Evolutionary conservation across 2,113 vertebrate species (phyloP), one percentile per base, ranked within the genome.

Genomic region (Grallaria varia): DNA sequence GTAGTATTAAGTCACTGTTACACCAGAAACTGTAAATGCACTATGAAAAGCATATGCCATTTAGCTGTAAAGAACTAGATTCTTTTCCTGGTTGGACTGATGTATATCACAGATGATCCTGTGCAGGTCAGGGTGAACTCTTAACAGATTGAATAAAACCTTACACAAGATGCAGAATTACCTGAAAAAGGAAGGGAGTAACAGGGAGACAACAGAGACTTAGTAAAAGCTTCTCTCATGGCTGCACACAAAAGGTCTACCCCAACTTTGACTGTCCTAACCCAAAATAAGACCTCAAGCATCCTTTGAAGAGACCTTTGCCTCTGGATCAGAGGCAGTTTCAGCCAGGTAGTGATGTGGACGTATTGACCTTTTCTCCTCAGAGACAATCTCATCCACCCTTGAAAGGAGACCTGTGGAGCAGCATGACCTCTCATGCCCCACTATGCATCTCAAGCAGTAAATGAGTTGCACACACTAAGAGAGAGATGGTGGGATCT

Each of bases 401-500:
- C 47, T 47, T 85, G 67, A 74, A 75, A 77, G 82, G 20, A 77
- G 42, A 83, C 39, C 33, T 60, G 56, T 67, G 68, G 75, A 92
- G 76, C 47, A 63, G 33, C 0, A 0, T 42, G 44, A 37, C 53
- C 31, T 79, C 28, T 73, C 12, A 3, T 74, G 33, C 33, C 45
- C 25, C 16, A 35, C 44, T 23, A 18, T 31, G 33, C 76, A 84
- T 86, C 56, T 75, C 50, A 31, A 77, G 42, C 13, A 72, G 67
- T 77, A 71, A 77, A 68, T 3, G 40, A 50, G 22, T 19, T 33
- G 80, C 45, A 40, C 4, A 10, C 21, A 18, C 58, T 62, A 39
- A 60, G 62, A 16, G 31, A 49, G 35, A 42, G 49, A 45, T 58
- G 44, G 28, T 47, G n/a, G 72, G 63, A 11, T 95, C 83, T 81